These are phyloP conservation scores for Laticauda laticaudata DNA, from an alignment of 2,113 vertebrate species.

Conservation along the genomic window DNA sequence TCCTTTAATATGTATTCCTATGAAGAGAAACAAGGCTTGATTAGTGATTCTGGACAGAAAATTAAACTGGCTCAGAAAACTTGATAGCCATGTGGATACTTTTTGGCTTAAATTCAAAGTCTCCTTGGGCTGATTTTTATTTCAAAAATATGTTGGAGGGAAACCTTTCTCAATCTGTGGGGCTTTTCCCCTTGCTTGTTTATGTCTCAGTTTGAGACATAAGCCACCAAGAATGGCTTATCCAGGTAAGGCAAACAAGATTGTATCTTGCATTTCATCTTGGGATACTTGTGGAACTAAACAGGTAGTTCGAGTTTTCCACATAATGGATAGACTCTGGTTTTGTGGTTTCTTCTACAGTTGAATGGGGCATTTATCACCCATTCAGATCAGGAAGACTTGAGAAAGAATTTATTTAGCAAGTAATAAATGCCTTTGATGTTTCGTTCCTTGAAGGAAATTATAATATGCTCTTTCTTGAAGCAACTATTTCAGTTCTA, in stretches of 20 bases:
- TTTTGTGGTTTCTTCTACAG: background rate
- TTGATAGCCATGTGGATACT: background rate
- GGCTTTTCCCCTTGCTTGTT: background rate
- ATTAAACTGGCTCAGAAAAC: background rate
- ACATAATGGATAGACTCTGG: background rate
- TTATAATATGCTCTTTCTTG: background rate
- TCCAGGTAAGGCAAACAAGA: background rate
- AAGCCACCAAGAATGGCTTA: background rate
- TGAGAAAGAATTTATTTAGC: background rate
- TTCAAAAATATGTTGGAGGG: background rate
- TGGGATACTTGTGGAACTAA: background rate
- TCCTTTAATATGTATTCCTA: background rate
- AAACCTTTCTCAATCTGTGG: background rate
- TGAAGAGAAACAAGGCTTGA: background rate
- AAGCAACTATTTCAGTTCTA: background rate
- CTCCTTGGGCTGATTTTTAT: background rate
- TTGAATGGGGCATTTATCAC: background rate
- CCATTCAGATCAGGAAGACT: background rate
- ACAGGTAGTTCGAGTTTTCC: background rate
- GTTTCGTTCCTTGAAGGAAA: background rate
- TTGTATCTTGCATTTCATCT: background rate
- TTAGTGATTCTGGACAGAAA: background rate
- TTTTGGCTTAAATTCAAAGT: background rate
- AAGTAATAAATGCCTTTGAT: background rate
- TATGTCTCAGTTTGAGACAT: background rate